phyloP scores from a whole-genome alignment of 2,113 vertebrate genomes.

The Paraplagusia blochii region DNA sequence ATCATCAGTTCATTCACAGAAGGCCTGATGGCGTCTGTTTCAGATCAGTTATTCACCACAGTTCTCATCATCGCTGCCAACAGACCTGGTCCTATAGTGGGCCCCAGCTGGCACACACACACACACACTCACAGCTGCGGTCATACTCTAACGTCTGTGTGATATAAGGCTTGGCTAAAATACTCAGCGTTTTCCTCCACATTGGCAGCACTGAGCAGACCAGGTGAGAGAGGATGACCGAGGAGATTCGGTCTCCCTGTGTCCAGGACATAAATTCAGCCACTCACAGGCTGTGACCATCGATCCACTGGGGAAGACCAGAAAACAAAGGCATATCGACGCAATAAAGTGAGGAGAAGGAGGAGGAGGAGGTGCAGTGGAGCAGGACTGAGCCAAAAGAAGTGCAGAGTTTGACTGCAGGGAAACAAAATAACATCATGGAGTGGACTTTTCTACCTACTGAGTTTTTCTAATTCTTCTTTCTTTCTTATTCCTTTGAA shows the following conservation, averaged over 20 bases:
- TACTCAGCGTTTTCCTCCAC: slow-evolving; percentile 16
- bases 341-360: slow-evolving; percentile 47
- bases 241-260: slow-evolving; percentile 19
- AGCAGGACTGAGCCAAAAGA: slow-evolving; percentile 24
- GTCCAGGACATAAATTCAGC: slow-evolving; percentile 39
- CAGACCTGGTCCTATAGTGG: slow-evolving; percentile 7
- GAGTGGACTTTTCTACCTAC: slow-evolving; percentile 9
- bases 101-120: slow-evolving; percentile 6
- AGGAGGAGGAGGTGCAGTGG: background rate
- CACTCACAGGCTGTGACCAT: slow-evolving; percentile 52
- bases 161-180: slow-evolving; percentile 17
- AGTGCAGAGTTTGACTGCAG: slow-evolving; percentile 18
- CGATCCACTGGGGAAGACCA: slow-evolving; percentile 46
- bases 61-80: slow-evolving; percentile 1
- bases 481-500: background rate
- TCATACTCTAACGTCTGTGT: slow-evolving; percentile 1
- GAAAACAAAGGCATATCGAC: slow-evolving; percentile 59
- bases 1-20: too few species aligned
- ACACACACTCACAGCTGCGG: slow-evolving; percentile 2
- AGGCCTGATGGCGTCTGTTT: too few species aligned
- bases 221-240: slow-evolving; percentile 5
- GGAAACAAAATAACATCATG: slow-evolving; percentile 16
- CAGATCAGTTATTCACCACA: too few species aligned
- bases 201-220: slow-evolving; percentile 1
- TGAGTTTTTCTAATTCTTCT: slow-evolving; percentile 1